A percentile compares a stretch with the other conserved stretches of the same genome.
Conservation (phyloP, 2,888 invertebrate genomes). For the Congeria kusceri region DNA sequence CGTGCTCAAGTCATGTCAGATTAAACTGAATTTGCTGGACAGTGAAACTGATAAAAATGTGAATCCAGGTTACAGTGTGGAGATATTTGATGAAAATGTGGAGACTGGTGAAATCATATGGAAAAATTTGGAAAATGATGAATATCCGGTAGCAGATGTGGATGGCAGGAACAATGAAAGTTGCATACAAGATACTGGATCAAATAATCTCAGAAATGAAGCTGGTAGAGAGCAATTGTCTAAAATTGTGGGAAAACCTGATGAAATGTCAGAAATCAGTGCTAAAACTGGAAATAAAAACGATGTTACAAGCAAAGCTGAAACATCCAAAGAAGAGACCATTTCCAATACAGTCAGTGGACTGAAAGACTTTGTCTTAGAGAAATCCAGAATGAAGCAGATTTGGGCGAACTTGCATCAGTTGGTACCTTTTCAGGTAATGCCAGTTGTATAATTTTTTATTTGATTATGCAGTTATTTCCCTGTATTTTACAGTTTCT, state of each 20-base stretch:
- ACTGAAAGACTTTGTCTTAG: not conserved
- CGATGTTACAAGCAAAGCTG: not conserved
- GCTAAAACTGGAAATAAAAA: no score
- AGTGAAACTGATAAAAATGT: not conserved
- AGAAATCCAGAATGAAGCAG: slow-evolving; percentile 37
- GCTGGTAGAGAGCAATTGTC: no score
- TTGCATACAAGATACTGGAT: no score
- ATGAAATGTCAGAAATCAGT: no score
- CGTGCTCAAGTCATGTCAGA: slow-evolving; percentile 69
- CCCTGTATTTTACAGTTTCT: no score
- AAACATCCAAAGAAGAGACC: not conserved
- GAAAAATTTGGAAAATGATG: not conserved
- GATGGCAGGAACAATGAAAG: not conserved
- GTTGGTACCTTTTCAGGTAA: slow-evolving; percentile 64
- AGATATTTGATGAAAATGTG: not conserved
- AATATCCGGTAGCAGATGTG: not conserved
- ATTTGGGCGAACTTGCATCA: slow-evolving; percentile 37
- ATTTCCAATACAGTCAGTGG: not conserved
- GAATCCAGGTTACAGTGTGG: not conserved
- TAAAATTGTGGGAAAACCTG: no score
- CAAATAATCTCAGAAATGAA: no score
- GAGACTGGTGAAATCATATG: not conserved
- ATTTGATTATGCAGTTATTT: no score
- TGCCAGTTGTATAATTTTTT: no score
- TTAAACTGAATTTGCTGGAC: slow-evolving; percentile 49